Percentiles rank a stretch among this genome's conserved stretches.
Conservation (phyloP, 2,888 invertebrate genomes). For the Thymelicus lineola region DNA sequence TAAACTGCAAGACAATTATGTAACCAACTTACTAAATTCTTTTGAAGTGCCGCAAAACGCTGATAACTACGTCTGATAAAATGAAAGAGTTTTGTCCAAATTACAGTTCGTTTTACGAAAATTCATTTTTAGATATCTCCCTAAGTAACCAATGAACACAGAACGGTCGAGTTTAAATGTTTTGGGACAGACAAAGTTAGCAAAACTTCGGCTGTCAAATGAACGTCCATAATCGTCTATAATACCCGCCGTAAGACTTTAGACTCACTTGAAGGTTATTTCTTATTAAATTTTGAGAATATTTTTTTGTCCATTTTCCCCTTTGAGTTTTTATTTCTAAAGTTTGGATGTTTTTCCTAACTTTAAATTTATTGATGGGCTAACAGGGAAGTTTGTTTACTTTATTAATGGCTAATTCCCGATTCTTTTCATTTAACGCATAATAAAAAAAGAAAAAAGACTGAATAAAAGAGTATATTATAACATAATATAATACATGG, state of each 20-base stretch:
- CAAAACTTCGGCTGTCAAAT: slow-evolving; percentile 47
- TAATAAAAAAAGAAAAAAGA: no score
- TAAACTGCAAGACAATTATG: slow-evolving; percentile 36
- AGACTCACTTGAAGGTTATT: slow-evolving; percentile 18
- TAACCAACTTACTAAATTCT: slow-evolving; percentile 37
- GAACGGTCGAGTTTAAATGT: slow-evolving; percentile 45
- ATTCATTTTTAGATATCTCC: slow-evolving; percentile 49
- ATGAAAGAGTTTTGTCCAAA: slow-evolving; percentile 48
- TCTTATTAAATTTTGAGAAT: slow-evolving; percentile 24
- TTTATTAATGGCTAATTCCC: not conserved
- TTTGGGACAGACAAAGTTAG: slow-evolving; percentile 44
- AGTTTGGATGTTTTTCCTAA: not conserved
- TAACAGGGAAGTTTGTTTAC: not conserved
- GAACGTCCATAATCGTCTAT: slow-evolving; percentile 39
- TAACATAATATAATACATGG: no score
- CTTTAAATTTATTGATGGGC: not conserved
- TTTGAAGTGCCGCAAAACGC: slow-evolving; percentile 32
- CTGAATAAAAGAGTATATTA: no score
- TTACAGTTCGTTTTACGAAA: slow-evolving; percentile 52
- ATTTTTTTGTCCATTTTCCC: slow-evolving; percentile 8
- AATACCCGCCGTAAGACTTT: slow-evolving; percentile 13
- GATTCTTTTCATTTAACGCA: no score
- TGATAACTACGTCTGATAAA: slow-evolving; percentile 44
- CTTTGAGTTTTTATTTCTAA: slow-evolving; percentile 2
- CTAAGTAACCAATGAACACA: slow-evolving; percentile 37